A percentile compares a stretch with the other conserved stretches of the same genome.
These are phyloP conservation scores for Cyrtonyx montezumae DNA, from an alignment of 2,113 vertebrate genomes.

Conservation along the genomic window DNA sequence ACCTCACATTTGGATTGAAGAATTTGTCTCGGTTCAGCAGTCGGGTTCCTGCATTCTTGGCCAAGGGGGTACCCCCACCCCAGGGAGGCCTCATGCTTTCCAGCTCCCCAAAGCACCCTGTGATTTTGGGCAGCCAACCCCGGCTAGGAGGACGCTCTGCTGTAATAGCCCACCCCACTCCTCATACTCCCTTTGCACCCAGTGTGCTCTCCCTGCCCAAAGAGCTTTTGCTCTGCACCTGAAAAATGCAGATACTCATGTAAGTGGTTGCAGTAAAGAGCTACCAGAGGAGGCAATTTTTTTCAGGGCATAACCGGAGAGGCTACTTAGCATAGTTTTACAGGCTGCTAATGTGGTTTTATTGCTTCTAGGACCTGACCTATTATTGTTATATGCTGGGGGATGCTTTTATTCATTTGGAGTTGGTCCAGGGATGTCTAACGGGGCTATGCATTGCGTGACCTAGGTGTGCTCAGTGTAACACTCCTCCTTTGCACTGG, in stretches of 20 bases:
- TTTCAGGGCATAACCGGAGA: slow-evolving; percentile 1
- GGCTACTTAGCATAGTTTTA: slow-evolving; percentile 50
- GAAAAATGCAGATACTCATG: neutral
- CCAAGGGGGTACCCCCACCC: neutral
- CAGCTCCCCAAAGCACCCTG: neutral
- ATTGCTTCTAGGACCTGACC: slow-evolving; percentile 58
- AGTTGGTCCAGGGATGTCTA: slow-evolving; percentile 30
- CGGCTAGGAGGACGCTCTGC: neutral
- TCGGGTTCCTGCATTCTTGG: neutral
- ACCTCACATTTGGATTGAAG: neutral
- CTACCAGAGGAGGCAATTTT: neutral
- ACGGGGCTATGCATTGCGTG: neutral
- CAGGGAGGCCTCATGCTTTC: neutral
- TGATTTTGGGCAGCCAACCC: neutral
- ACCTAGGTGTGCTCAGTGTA: slow-evolving; percentile 30
- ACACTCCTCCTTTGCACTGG: neutral
- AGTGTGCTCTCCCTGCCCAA: neutral
- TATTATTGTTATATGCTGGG: neutral
- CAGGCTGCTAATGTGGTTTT: slow-evolving; percentile 55
- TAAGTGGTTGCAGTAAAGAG: neutral
- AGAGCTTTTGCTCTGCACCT: neutral
- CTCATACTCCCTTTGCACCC: neutral
- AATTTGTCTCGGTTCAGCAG: neutral
- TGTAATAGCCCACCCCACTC: neutral
- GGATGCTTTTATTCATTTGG: slow-evolving; percentile 50